Percentiles rank a stretch among this genome's conserved stretches.
phyloP scores from a whole-genome alignment of 2,113 vertebrate genomes.

The Python bivittatus region DNA sequence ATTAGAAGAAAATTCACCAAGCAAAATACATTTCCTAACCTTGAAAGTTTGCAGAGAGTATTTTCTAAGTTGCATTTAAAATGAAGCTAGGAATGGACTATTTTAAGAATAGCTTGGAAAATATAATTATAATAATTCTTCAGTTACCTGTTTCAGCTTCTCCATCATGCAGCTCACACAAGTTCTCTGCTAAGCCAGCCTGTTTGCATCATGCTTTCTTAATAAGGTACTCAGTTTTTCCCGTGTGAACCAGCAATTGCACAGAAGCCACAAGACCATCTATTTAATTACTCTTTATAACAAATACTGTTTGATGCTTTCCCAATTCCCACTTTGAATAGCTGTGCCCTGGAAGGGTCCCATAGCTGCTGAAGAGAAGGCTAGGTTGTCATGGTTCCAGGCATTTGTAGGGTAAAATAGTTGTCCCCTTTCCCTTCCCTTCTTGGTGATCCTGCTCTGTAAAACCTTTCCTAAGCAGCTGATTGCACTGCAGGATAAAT shows the following conservation, averaged over 20 bases:
- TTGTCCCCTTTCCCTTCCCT: constrained; percentile 1
- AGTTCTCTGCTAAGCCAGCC: constrained; percentile 1
- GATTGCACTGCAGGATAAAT: neutral
- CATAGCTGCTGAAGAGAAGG: constrained; percentile 9
- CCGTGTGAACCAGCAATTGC: neutral
- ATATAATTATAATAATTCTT: constrained; percentile 1
- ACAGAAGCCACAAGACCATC: neutral
- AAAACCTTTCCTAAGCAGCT: neutral
- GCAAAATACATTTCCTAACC: neutral
- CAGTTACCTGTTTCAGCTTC: neutral
- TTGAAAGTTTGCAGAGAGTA: neutral
- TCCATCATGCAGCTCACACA: neutral
- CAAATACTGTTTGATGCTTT: neutral
- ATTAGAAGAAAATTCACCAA: neutral
- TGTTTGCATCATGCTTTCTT: accelerated
- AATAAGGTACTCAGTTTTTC: neutral
- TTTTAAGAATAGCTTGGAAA: constrained; percentile 30
- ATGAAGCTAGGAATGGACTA: constrained; percentile 25
- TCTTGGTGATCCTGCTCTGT: neutral
- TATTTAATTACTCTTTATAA: neutral
- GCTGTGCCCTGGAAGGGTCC: constrained; percentile 25
- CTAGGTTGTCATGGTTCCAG: constrained; percentile 23
- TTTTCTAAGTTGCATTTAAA: constrained; percentile 51
- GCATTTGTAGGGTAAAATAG: neutral
- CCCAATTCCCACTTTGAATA: constrained; percentile 8